Conservation (phyloP, 2,888 invertebrate species). For the Yponomeuta malinellus region DNA sequence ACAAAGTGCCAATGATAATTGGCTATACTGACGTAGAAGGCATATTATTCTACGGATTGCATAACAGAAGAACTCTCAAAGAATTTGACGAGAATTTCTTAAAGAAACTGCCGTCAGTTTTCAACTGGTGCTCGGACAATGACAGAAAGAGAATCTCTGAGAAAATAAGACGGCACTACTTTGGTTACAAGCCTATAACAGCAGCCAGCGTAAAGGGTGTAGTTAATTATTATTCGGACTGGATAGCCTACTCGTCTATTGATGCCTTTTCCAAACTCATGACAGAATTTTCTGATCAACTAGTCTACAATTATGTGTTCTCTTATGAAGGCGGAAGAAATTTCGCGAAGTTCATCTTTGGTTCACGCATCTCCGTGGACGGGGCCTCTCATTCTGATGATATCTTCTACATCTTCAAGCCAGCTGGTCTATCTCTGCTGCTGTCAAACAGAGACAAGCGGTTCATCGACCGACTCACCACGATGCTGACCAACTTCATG, state of each 20-base stretch:
- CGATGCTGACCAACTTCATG: slow-evolving; percentile 61
- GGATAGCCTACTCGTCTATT: slow-evolving; percentile 45
- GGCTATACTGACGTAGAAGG: slow-evolving; percentile 54
- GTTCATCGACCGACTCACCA: slow-evolving; percentile 48
- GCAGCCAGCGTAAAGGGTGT: slow-evolving; percentile 32
- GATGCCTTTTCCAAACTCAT: slow-evolving; percentile 48
- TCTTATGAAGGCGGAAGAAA: slow-evolving; percentile 54
- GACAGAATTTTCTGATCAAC: slow-evolving; percentile 37
- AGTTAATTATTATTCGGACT: slow-evolving; percentile 54
- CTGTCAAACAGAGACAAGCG: slow-evolving; percentile 38
- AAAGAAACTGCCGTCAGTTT: slow-evolving; percentile 52
- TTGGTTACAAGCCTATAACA: slow-evolving; percentile 36
- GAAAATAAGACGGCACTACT: slow-evolving; percentile 48
- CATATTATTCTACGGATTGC: slow-evolving; percentile 51
- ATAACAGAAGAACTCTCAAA: slow-evolving; percentile 37
- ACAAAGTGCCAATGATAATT: slow-evolving; percentile 54
- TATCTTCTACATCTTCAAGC: slow-evolving; percentile 61
- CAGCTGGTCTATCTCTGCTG: slow-evolving; percentile 40
- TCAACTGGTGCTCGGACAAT: slow-evolving; percentile 47
- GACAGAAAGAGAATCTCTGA: slow-evolving; percentile 39
- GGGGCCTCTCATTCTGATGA: slow-evolving; percentile 61
- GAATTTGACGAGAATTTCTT: slow-evolving; percentile 46
- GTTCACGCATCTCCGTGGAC: slow-evolving; percentile 25
- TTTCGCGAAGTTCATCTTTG: slow-evolving; percentile 44
- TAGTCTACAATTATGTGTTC: slow-evolving; percentile 57